These are phyloP conservation scores for Poecilobothrus nobilitatus DNA, from an alignment of 2,888 invertebrate genomes.

Conservation along the genomic window DNA sequence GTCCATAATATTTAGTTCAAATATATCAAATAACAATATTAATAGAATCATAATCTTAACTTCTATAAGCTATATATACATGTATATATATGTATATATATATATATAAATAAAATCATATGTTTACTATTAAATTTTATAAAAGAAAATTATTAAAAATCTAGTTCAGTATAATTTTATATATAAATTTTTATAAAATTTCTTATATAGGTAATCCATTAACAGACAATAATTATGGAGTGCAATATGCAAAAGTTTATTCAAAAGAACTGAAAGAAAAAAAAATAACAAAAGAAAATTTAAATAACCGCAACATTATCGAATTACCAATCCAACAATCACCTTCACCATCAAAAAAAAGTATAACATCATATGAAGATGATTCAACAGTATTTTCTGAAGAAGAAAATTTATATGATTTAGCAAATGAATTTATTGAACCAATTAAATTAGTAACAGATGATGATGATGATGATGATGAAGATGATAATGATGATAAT, in stretches of 20 bases:
- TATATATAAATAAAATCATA: too few relatives aligned
- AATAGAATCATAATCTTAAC: too few relatives aligned
- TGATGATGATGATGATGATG: not conserved
- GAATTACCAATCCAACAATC: not conserved
- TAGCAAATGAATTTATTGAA: slow-evolving; percentile 6
- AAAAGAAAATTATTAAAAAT: not conserved
- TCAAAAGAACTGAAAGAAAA: not conserved
- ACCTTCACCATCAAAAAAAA: not conserved
- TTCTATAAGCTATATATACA: too few relatives aligned
- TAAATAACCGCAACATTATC: slow-evolving; percentile 1
- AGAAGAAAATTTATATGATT: not conserved
- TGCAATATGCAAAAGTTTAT: slow-evolving; percentile 1
- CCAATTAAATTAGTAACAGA: not conserved
- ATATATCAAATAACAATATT: too few relatives aligned
- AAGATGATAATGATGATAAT: slow-evolving; percentile 3
- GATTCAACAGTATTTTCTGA: not conserved
- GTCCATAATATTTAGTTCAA: not conserved
- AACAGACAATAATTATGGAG: not conserved
- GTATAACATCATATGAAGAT: not conserved
- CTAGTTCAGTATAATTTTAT: not conserved
- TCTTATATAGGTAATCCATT: not conserved
- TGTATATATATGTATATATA: too few relatives aligned
- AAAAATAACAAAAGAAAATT: not conserved
- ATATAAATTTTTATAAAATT: not conserved
- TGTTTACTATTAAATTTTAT: too few relatives aligned